Evolutionary conservation across 2,113 vertebrate genomes (phyloP).

Genomic region (Todiramphus chloris): DNA sequence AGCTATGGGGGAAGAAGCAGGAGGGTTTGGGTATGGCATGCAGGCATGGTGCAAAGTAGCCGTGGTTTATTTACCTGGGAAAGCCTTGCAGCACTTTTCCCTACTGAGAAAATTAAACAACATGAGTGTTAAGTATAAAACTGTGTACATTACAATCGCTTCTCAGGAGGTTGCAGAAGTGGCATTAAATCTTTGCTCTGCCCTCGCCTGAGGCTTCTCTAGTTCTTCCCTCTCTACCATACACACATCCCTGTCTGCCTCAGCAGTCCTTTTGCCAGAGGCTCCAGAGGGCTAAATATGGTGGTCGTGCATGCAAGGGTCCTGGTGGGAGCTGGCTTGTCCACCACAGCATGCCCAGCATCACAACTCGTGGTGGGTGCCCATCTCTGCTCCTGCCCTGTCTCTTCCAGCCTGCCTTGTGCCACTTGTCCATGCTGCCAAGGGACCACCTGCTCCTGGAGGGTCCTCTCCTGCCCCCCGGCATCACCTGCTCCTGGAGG

Average conservation of each 20-base stretch:
- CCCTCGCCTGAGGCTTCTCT: not conserved
- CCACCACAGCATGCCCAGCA: not conserved
- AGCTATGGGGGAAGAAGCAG: not conserved
- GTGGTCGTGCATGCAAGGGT: accelerated
- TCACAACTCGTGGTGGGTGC: accelerated
- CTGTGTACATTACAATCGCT: not conserved
- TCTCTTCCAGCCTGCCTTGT: not conserved
- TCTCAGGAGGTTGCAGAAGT: not conserved
- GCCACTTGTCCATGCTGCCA: accelerated
- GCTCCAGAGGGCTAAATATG: accelerated
- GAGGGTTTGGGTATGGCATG: not conserved
- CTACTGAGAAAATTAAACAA: constrained; percentile 3
- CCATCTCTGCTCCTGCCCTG: not conserved
- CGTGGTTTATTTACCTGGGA: not conserved
- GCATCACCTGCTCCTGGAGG: not conserved
- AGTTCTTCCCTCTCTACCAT: not conserved
- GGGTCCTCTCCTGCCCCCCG: not conserved
- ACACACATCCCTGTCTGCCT: accelerated
- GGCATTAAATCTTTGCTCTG: not conserved
- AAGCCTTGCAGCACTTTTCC: not conserved
- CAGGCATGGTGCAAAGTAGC: accelerated
- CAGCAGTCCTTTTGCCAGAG: not conserved
- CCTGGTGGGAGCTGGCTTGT: not conserved
- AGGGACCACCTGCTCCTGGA: not conserved
- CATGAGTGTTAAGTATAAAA: not conserved